These are phyloP conservation scores for Onthophagus taurus DNA, from an alignment of 1,140 invertebrate species.

Conservation along the genomic window DNA sequence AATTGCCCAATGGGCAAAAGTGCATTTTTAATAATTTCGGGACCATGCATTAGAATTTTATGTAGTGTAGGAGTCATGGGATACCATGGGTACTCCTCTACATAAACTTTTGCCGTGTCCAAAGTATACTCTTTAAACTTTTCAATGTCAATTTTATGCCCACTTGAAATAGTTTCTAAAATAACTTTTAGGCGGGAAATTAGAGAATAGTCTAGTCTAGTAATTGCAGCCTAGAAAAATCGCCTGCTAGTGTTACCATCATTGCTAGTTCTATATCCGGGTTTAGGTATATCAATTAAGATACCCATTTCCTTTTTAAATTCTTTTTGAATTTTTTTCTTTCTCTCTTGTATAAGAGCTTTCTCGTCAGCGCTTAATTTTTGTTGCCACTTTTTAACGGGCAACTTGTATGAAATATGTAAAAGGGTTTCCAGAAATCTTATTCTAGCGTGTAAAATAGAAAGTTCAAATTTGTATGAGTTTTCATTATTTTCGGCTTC, in stretches of 20 bases:
- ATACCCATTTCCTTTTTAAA: slow-evolving; percentile 29
- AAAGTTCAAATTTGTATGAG: slow-evolving; percentile 19
- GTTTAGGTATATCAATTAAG: slow-evolving; percentile 34
- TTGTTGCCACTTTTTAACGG: slow-evolving; percentile 23
- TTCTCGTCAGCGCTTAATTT: slow-evolving; percentile 17
- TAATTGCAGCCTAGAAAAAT: no score
- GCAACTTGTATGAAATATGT: slow-evolving; percentile 21
- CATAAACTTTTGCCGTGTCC: no score
- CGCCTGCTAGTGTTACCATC: slow-evolving; percentile 33
- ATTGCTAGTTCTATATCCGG: slow-evolving; percentile 33
- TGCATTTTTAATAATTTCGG: no score
- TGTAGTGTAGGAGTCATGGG: no score
- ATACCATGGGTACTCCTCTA: no score
- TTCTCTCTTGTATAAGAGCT: slow-evolving; percentile 20
- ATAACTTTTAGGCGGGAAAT: no score
- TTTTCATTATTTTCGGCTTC: slow-evolving; percentile 19
- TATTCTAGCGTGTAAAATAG: slow-evolving; percentile 22
- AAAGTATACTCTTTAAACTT: no score
- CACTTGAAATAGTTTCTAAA: no score
- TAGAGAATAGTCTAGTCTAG: no score
- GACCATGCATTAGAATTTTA: no score
- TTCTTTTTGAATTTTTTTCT: slow-evolving; percentile 30
- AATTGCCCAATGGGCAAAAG: no score
- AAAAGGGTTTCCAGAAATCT: slow-evolving; percentile 22
- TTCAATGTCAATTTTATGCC: no score